phyloP scores from a whole-genome alignment of 2,888 invertebrate species.

The Eledone cirrhosa region DNA sequence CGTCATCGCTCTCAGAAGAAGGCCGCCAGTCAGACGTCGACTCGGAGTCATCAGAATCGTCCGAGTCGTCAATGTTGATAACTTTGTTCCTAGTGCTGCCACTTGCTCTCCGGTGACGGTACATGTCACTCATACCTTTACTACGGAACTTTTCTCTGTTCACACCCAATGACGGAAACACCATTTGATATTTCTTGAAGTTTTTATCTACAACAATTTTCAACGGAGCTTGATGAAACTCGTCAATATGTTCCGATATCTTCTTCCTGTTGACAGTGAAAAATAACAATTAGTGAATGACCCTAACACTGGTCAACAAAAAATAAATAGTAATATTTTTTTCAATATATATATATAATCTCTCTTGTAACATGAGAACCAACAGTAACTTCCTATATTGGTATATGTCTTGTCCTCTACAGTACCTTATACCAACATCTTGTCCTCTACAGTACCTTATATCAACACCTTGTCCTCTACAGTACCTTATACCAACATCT shows the following conservation, averaged over 20 bases:
- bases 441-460: too few species aligned
- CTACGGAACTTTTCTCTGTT: neutral
- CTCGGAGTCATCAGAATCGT: constrained; percentile 6
- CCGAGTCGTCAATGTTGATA: constrained; percentile 4
- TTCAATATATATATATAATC: too few species aligned
- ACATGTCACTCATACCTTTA: neutral
- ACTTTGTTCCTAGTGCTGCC: neutral
- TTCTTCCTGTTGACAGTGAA: neutral
- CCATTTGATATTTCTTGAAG: neutral
- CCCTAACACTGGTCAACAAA: too few species aligned
- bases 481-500: too few species aligned
- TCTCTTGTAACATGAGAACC: too few species aligned
- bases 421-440: too few species aligned
- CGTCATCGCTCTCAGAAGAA: neutral
- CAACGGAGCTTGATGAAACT: neutral
- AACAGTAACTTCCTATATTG: too few species aligned
- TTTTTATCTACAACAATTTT: constrained; percentile 4
- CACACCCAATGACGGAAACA: neutral
- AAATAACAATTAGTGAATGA: neutral
- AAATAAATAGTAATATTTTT: too few species aligned
- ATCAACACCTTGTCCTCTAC: too few species aligned
- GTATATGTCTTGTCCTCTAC: too few species aligned
- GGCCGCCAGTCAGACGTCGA: constrained; percentile 19
- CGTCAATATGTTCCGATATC: constrained; percentile 9
- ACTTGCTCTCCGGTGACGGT: neutral